Percentiles rank a stretch among this genome's conserved stretches.
Conservation (phyloP, 2,113 vertebrate species). For the Crocuta crocuta region DNA sequence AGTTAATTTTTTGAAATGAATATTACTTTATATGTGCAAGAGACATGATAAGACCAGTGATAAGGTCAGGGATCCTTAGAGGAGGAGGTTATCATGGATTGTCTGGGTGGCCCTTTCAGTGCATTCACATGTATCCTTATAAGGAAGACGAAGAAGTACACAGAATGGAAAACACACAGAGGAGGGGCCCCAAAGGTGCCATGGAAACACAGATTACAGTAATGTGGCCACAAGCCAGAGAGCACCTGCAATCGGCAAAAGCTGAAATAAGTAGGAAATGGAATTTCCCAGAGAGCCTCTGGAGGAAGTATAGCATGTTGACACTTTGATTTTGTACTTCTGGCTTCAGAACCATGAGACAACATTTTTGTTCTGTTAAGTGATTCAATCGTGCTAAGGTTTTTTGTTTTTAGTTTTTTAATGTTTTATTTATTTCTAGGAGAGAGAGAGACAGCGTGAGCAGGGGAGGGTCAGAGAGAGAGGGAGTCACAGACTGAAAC, state of each 20-base stretch:
- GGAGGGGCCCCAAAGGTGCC: not conserved
- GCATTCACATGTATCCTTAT: not conserved
- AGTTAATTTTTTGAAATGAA: not conserved
- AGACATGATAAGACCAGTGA: not conserved
- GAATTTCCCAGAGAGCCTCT: accelerated
- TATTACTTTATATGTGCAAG: not conserved
- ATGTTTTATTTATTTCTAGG: too few species aligned
- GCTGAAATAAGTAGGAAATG: not conserved
- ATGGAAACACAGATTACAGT: not conserved
- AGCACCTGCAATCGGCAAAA: not conserved
- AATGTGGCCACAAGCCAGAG: not conserved
- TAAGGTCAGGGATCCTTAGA: not conserved
- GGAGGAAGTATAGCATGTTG: accelerated
- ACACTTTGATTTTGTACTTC: not conserved
- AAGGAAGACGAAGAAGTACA: not conserved
- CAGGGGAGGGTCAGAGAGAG: too few species aligned
- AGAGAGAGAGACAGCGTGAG: too few species aligned
- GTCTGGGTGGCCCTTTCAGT: not conserved
- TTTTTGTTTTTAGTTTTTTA: not conserved
- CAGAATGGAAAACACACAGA: not conserved
- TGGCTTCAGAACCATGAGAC: not conserved
- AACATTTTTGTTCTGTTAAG: not conserved
- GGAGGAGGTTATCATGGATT: not conserved
- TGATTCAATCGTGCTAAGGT: not conserved
- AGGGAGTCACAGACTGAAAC: too few species aligned